Evolutionary conservation across 2,888 invertebrate species (phyloP), one percentile per base, ranked within the genome.

Genomic region (Athalia rosae): DNA sequence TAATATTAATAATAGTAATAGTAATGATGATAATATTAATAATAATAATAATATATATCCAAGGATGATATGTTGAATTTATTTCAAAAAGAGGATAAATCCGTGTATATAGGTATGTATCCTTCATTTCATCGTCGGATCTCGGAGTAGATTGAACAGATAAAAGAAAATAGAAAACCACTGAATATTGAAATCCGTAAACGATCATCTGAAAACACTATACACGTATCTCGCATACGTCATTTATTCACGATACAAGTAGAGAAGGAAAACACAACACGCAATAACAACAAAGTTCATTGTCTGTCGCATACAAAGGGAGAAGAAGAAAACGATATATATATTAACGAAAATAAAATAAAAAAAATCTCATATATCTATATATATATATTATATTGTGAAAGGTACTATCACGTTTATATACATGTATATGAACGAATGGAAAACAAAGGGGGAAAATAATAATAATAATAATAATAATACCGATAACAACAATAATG

Each of bases 231-330:
- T 67, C 64, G 13, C 45, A 28, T 56, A 58, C 58, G 71, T 71
- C 71, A 71, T 56, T 71, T 71, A 56, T 13, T 71, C 56, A 71
- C 71, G 58, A n/a, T n/a, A n/a, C n/a, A n/a, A n/a, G n/a, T n/a
- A n/a, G n/a, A n/a, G n/a, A n/a, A n/a, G n/a, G n/a, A 71, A 62
- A 45, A 61, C 7, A 61, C 11, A 28, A 1, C 28, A 28, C 28
- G 28, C 28, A 28, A 28, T 28, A 15, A 15, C 7, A 15, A 61
- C 8, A 61, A 45, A 11, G 48, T 61, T 74, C 59, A 62, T 74
- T 74, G 74, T 74, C 74, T 74, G 74, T 61, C 74, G 74, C 74
- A 74, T 74, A 74, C 74, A 74, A 74, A 64, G 2, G n/a, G n/a
- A 28, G 28, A 2, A 28, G 28, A 28, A 28, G 28, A 28, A 28